Evolutionary conservation across 1,140 invertebrate species (phyloP).

Genomic region (Drosophila serrata): DNA sequence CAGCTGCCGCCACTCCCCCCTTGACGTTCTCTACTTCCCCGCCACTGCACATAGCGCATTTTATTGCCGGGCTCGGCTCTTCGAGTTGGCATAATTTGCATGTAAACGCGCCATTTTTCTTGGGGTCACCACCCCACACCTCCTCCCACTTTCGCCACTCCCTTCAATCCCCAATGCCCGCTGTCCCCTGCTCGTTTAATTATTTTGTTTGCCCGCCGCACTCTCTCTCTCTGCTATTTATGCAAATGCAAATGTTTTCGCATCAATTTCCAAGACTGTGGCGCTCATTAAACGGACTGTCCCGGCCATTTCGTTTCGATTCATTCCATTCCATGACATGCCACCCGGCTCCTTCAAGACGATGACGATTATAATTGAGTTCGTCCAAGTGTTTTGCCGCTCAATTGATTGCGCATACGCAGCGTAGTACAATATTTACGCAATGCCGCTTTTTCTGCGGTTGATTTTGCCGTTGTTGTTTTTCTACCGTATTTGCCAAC

Average conservation of each 20-base stretch:
- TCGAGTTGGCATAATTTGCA: slow-evolving; percentile 76
- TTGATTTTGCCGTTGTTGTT: slow-evolving; percentile 32
- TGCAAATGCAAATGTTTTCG: slow-evolving; percentile 55
- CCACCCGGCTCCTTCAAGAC: neutral
- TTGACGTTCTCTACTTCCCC: neutral
- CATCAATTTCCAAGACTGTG: slow-evolving; percentile 45
- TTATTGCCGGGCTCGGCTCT: slow-evolving; percentile 53
- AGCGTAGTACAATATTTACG: slow-evolving; percentile 55
- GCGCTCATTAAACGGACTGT: slow-evolving; percentile 43
- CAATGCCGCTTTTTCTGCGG: slow-evolving; percentile 45
- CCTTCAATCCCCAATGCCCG: slow-evolving; percentile 1
- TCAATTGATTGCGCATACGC: slow-evolving; percentile 80
- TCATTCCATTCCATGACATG: slow-evolving; percentile 1
- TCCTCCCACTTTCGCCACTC: neutral
- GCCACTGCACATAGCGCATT: slow-evolving; percentile 45
- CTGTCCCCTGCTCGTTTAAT: slow-evolving; percentile 34
- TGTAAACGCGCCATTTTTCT: slow-evolving; percentile 82
- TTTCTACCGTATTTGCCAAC: slow-evolving; percentile 35
- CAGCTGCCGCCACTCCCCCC: slow-evolving; percentile 27
- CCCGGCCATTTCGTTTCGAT: slow-evolving; percentile 1
- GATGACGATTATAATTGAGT: slow-evolving; percentile 70
- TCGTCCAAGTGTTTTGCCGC: slow-evolving; percentile 72
- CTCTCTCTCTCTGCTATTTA: slow-evolving; percentile 47
- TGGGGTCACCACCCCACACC: slow-evolving; percentile 36
- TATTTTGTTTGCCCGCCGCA: slow-evolving; percentile 49